Percentiles rank a stretch among this genome's conserved stretches.
phyloP scores from a whole-genome alignment of 1,140 invertebrate species.

The Druon quercuslanigerum region DNA sequence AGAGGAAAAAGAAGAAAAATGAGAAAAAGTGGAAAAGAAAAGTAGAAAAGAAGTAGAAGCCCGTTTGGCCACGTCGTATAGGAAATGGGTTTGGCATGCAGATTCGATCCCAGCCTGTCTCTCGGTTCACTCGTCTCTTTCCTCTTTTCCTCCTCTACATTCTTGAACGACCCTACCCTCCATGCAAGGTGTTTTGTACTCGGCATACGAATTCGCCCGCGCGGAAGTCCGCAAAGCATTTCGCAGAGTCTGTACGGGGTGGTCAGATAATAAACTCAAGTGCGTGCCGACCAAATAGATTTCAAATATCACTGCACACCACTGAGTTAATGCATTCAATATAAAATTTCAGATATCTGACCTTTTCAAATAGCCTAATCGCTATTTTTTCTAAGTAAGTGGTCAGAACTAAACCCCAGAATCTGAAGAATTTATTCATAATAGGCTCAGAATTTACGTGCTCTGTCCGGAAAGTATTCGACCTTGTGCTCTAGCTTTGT shows the following conservation, averaged over 20 bases:
- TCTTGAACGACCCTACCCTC: conserved; percentile 38
- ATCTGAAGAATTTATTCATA: too few relatives aligned
- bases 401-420: too few relatives aligned
- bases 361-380: too few relatives aligned
- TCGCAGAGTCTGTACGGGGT: conserved; percentile 25
- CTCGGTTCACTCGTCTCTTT: conserved; percentile 34
- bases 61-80: conserved; percentile 42
- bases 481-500: too few relatives aligned
- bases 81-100: conserved; percentile 61
- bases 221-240: conserved; percentile 48
- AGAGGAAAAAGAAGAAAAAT: neutral
- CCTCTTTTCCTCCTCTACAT: conserved; percentile 37
- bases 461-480: too few relatives aligned
- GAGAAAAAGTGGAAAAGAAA: conserved; percentile 24
- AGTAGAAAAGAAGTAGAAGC: conserved; percentile 40
- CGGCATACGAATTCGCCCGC: conserved; percentile 39
- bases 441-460: too few relatives aligned
- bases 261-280: conserved; percentile 30
- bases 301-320: conserved; percentile 22
- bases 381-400: too few relatives aligned
- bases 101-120: conserved; percentile 51
- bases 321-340: conserved; percentile 5
- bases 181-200: conserved; percentile 48
- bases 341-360: neutral
- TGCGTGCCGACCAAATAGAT: conserved; percentile 7